Base-by-base conservation (phyloP, 2,113 vertebrate species). In the Illadopsis cleaveri region DNA sequence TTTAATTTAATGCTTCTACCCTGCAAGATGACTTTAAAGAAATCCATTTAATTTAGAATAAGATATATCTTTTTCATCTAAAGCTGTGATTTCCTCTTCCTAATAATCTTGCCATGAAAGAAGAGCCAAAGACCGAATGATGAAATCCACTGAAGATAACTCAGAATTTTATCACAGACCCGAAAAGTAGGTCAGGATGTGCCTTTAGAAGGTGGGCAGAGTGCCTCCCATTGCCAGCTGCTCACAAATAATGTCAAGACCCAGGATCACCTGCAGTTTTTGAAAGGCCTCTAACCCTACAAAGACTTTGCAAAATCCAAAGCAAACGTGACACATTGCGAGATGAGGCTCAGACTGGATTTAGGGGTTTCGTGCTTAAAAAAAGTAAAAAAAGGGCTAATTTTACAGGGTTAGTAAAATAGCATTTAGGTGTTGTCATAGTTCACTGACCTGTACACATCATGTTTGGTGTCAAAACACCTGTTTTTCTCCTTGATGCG, bases 401-500 rank as follows among this genome's bases (percentile, higher is more conserved):
- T 61, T 89, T 82, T 82, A 31, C 16, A 42, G 38, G 5, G 66
- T 33, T 66, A 11, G 23, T 62, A 50, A 37, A 82, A 77, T 11
- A 4, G 10, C 16, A 70, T 86, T 62, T 9, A 86, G 10, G 28
- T 33, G 19, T 77, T 71, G 71, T n/a, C 48, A 2, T 18, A 48
- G 68, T n/a, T 68, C 76, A 79, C 98, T 54, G 51, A 99, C 99
- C 99, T 99, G 98, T 99, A 99, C 18, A 99, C 99, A 3, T 99
- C 99, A 5, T 99, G 99, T 83, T 99, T 99, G 93, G 98, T 99
- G 98, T 99, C 99, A 7, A 99, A 99, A 89, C 98, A 98, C 61
- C 98, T 96, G 97, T 99, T 99, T 95, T 99, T 99, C 97, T 99
- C 98, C 15, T 99, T 98, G 97, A 99, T 99, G 86, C 99, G 98